phyloP scores from a whole-genome alignment of 2,888 invertebrate species.

The Rhingia rostrata region DNA sequence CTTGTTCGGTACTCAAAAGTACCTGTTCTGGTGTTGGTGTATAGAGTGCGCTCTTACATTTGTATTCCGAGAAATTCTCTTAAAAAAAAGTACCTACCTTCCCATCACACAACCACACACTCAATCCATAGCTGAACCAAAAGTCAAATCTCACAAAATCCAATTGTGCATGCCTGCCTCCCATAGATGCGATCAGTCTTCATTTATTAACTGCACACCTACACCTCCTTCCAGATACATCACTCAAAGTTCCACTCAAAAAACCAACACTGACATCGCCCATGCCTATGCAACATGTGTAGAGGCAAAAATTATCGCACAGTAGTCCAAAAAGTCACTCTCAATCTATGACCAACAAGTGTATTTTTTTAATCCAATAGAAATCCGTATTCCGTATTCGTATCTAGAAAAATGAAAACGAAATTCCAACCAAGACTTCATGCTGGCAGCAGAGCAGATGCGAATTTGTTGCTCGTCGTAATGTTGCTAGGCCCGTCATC shows the following conservation, averaged over 20 bases:
- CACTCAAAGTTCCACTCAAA: slow-evolving; percentile 13
- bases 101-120: background rate
- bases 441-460: background rate
- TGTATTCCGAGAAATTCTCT: slow-evolving; percentile 41
- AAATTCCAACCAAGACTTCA: background rate
- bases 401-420: background rate
- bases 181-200: background rate
- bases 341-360: background rate
- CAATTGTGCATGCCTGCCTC: slow-evolving; percentile 13
- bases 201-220: background rate
- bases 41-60: slow-evolving; percentile 1
- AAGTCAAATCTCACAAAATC: slow-evolving; percentile 1
- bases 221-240: background rate
- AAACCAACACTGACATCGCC: background rate
- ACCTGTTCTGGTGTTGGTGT: slow-evolving; percentile 41
- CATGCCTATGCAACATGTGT: background rate
- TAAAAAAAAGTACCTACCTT: background rate
- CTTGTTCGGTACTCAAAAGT: slow-evolving; percentile 55
- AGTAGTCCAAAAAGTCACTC: background rate
- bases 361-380: background rate
- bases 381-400: background rate
- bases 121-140: background rate
- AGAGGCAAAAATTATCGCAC: background rate
- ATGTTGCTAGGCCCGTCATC: slow-evolving; percentile 26
- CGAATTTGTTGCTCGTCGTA: slow-evolving; percentile 42